Percentiles rank a stretch among this genome's conserved stretches.
Conservation (phyloP, 2,113 vertebrate genomes). For the Onychostoma macrolepis region DNA sequence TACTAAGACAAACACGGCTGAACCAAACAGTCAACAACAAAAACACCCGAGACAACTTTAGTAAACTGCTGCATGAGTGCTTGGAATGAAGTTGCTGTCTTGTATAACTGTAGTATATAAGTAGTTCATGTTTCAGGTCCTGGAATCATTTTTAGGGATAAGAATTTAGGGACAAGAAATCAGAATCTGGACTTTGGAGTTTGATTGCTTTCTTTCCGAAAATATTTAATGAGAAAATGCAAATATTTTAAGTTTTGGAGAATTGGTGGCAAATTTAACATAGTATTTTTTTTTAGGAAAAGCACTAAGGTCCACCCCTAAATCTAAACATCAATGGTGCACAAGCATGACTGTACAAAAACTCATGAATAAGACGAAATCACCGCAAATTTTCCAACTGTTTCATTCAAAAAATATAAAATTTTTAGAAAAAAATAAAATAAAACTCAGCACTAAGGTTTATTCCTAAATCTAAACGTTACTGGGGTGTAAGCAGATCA, state of each 20-base stretch:
- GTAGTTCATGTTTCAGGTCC: not conserved
- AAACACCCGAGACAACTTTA: not conserved
- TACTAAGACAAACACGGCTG: conserved; percentile 5
- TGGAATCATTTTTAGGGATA: not conserved
- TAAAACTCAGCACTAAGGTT: too few relatives aligned
- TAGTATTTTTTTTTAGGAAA: too few relatives aligned
- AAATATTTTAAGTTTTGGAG: not conserved
- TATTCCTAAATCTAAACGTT: too few relatives aligned
- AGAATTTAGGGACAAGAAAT: not conserved
- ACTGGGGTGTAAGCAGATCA: too few relatives aligned
- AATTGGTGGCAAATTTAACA: not conserved
- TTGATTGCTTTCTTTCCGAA: not conserved
- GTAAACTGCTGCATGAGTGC: not conserved
- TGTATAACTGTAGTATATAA: not conserved
- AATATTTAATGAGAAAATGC: not conserved
- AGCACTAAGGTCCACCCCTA: not conserved
- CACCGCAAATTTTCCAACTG: too few relatives aligned
- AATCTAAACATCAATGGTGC: not conserved
- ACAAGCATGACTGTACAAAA: not conserved
- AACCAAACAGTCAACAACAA: conserved; percentile 26
- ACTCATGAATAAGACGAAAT: not conserved
- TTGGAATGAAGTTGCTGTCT: not conserved
- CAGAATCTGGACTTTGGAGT: not conserved
- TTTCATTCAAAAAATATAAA: too few relatives aligned
- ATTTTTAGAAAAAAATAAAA: too few relatives aligned